Conservation (phyloP, 2,113 vertebrate species). For the Micromys minutus region DNA sequence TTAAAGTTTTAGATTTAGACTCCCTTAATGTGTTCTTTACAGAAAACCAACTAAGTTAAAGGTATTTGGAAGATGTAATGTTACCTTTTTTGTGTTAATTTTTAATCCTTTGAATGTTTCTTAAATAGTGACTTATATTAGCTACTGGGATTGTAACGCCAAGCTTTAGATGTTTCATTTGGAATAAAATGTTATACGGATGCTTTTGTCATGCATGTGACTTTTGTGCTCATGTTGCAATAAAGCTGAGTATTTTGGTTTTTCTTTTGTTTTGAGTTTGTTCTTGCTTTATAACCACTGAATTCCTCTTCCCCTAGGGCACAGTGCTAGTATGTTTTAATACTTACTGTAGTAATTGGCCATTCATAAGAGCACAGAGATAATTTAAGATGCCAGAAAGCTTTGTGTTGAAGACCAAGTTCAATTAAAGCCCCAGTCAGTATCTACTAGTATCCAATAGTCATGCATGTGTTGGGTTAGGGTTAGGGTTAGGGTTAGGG, state of each 20-base stretch:
- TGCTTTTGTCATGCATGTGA: background rate
- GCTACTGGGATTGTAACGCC: background rate
- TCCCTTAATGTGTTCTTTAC: background rate
- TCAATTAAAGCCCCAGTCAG: slow-evolving; percentile 13
- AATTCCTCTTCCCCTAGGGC: background rate
- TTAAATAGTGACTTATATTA: slow-evolving; percentile 10
- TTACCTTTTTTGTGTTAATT: background rate
- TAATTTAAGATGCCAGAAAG: slow-evolving; percentile 11
- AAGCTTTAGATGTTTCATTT: slow-evolving; percentile 20
- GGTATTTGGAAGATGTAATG: slow-evolving; percentile 17
- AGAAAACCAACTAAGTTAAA: slow-evolving; percentile 20
- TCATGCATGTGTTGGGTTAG: background rate
- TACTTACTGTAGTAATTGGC: background rate
- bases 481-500: too few species aligned
- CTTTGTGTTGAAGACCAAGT: background rate
- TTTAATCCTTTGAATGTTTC: slow-evolving; percentile 32
- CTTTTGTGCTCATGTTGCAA: background rate
- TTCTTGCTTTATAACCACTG: slow-evolving; percentile 27
- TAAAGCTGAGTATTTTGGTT: slow-evolving; percentile 36
- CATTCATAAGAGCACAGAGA: background rate
- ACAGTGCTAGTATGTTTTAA: background rate
- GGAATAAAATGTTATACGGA: background rate
- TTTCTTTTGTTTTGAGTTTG: background rate
- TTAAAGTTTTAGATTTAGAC: background rate
- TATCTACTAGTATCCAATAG: background rate